Evolutionary conservation across 2,797 vertebrate species (phyloP), one percentile per base, ranked within the genome.

Genomic region (Enteromius anoplus): DNA sequence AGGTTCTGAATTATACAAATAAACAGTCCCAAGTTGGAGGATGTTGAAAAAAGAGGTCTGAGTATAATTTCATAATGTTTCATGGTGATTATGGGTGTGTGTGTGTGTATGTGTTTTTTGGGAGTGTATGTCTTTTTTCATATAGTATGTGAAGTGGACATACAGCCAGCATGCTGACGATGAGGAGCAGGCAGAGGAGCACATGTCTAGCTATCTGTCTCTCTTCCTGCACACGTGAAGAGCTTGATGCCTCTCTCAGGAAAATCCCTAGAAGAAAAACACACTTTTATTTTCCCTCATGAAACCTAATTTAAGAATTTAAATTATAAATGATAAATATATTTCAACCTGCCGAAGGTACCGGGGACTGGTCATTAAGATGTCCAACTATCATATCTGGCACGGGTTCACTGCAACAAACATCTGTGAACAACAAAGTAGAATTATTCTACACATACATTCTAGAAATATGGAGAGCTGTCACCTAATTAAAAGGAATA

Each of bases 111-210:
- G 23, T 2, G 14, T 47, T 51, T 73, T 72, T 51, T 40, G n/a
- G 14, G 7, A 73, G 34, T 23, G 29, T 26, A 17, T 45, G n/a
- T 26, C 51, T 26, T 34, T 21, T 55, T 21, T 75, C 14, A 72
- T 32, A 32, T 0, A 9, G 37, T 58, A 23, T 45, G 45, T 34
- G 26, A n/a, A 75, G n/a, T 0, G 34, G 68, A 91, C 90, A 95
- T 93, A 99, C 98, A 86, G 98, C 98, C 47, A 99, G 94, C 78
- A 98, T 93, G 91, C 97, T 95, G 86, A 99, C 95, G 23, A 95
- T 89, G 87, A 99, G 97, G 85, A 99, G 95, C 55, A 99, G 93
- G 90, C 96, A 98, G 21, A 99, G 95, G 88, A 99, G 90, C 47
- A 97, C 95, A 0, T 99, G 98, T 91, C 97, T 94, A 86, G 96